Evolutionary conservation across 2,113 vertebrate genomes (phyloP), one percentile per base, ranked within the genome.

Genomic region (Loxodonta africana): DNA sequence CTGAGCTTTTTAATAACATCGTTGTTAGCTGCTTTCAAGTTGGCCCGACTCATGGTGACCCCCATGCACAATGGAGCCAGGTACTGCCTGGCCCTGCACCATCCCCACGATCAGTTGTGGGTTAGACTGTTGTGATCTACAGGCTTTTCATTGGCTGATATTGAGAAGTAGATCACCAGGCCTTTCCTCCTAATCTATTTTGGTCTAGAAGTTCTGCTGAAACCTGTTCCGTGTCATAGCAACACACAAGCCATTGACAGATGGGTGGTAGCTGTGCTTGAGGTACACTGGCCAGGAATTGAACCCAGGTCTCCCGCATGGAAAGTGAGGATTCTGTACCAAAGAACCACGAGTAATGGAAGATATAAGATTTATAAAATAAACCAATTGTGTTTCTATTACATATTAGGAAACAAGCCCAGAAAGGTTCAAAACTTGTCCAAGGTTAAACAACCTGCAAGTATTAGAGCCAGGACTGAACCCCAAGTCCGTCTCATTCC

Each of bases 1-100:
- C 53, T 41, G 30, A 57, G 17, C 1, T 0, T 53, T 28, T n/a
- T 8, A 18, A 8, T 33, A 9, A 2, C 37, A 28, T 62, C 14
- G 53, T 57, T 74, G 37, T 74, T 25, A 37, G 18, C 10, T 8
- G 20, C n/a, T 41, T 20, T 8, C 18, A 6, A 7, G n/a, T 41
- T 69, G 69, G 69, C 30, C 6, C 17, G 20, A 41, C 73, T 41
- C 37, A 37, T 23, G n/a, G 73, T 21, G 73, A 74, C 73, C 73
- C 73, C 8, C 21, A 9, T 73, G 7, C 73, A 20, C 18, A 41
- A 23, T 9, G 37, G 73, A 23, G 17, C 10, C 33, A 69, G 14
- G 15, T 69, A 30, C 65, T 33, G 11, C 65, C 30, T 33, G 12
- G 65, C 30, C 65, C 28, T 69, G 28, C 6, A 5, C 30, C 65